Evolutionary conservation across 2,113 vertebrate genomes (phyloP), one percentile per base, ranked within the genome.

Genomic region (Malurus alboscapulatus): DNA sequence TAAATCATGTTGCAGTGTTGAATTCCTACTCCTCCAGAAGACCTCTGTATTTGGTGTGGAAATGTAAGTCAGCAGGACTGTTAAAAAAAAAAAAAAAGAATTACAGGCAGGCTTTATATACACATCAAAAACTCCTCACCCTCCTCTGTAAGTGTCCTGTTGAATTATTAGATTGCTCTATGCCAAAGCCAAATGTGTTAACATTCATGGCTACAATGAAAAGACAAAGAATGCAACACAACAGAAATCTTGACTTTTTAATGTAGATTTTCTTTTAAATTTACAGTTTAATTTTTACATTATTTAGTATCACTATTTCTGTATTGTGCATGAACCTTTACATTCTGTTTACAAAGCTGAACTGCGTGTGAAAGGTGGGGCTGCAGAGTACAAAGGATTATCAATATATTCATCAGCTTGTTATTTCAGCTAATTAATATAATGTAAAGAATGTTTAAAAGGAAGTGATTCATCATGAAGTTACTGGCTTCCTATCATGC

Each of bases 41-140:
- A 69, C 57, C 75, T 84, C 82, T 92, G 55, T 94, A 93, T 94
- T 93, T 94, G 87, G 67, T 94, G 78, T 94, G 89, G 66, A 94
- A 94, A 89, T 7, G 2, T 61, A 88, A 88, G 66, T 54, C 81
- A 91, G 84, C 26, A 71, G 47, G 67, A 81, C 73, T 74, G 61
- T 15, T 51, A 6, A 12, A 50, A 76, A 91, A 58, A 45, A 57
- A 73, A 50, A 45, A 57, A 77, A 73, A 50, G 66, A 82, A 34
- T 65, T 82, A 89, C 50, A 58, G 71, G 45, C 59, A 93, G n/a
- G 36, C 34, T 94, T 90, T 90, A 88, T n/a, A 69, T 12, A 85
- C 42, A 78, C 38, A 78, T 44, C 59, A 54, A 89, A 88, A 92
- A 84, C 84, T 69, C 59, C 32, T 45, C 19, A 61, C 3, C 1